Evolutionary conservation across 1,140 invertebrate genomes (phyloP), one percentile per base, ranked within the genome.

Genomic region (Eciton burchellii): DNA sequence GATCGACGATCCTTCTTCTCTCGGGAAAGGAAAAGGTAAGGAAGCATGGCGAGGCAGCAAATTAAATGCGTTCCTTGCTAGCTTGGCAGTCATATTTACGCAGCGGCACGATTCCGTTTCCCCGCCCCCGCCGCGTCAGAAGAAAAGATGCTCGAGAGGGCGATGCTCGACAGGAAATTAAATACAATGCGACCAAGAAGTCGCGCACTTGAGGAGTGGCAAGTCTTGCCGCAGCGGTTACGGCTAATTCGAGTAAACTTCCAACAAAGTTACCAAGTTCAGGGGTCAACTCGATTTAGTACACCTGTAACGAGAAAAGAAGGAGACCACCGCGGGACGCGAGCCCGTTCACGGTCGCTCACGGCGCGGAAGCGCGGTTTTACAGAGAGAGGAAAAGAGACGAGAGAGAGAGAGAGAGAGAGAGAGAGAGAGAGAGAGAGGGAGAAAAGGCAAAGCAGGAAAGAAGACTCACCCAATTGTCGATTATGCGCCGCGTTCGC

Each of bases 281-380:
- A 87, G 70, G 85, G 85, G 84, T 86, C 85, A 86, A 87, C 84
- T 86, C 84, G 81, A 87, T 87, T 87, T 83, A 82, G 70, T 70
- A 47, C 56, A 83, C 73, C 70, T 57, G 85, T 79, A 87, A 81
- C 84, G 82, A 84, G 63, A 72, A 84, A 57, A 73, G 59, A 59
- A 81, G 63, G 56, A 74, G 84, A 43, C 54, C 71, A 45, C 68
- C 11, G 49, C 56, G 68, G 79, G 74, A 29, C 68, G 79, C 79
- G 79, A 83, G n/a, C n/a, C n/a, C n/a, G n/a, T 66, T 83, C 73
- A n/a, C n/a, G 52, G 8, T n/a, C 52, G 52, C 8, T 54, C 52
- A 54, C 35, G 57, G 49, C 21, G 56, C 29, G 56, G 41, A 59
- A n/a, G 24, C 41, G 24, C 41, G 47, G 57, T 72, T 63, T 70